Percentiles rank a stretch among this genome's conserved stretches.
phyloP scores from a whole-genome alignment of 2,888 invertebrate genomes.

The Drosophila atripex region DNA sequence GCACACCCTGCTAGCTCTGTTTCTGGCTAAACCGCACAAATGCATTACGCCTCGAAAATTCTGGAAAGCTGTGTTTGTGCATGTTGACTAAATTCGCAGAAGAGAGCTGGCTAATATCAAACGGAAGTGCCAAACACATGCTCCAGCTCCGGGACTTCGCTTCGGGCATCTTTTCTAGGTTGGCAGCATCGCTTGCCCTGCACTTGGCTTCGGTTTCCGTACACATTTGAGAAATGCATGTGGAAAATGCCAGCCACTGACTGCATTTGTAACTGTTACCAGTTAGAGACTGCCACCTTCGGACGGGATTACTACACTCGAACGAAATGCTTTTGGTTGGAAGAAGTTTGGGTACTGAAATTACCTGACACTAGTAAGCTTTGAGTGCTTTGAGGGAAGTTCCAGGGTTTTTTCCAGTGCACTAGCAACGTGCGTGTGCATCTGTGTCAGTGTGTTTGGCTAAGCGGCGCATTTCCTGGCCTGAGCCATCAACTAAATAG shows the following conservation, averaged over 20 bases:
- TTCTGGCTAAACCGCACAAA: conserved; percentile 65
- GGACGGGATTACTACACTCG: conserved; percentile 14
- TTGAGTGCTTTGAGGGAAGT: no score
- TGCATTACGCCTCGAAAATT: conserved; percentile 62
- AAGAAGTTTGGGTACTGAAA: no score
- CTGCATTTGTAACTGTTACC: conserved; percentile 66
- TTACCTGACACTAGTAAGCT: no score
- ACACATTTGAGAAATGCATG: conserved; percentile 78
- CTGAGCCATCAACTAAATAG: conserved; percentile 75
- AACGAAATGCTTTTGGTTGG: neutral
- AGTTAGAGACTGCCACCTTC: conserved; percentile 39
- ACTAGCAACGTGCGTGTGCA: conserved; percentile 22
- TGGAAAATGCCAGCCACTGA: conserved; percentile 67
- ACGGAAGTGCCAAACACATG: conserved; percentile 68
- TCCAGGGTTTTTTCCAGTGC: neutral
- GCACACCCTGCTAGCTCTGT: neutral
- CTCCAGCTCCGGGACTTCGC: conserved; percentile 6
- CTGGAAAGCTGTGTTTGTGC: conserved; percentile 48
- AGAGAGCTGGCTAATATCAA: conserved; percentile 75
- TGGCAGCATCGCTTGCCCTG: conserved; percentile 50
- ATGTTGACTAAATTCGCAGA: conserved; percentile 74
- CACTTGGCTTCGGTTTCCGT: conserved; percentile 75
- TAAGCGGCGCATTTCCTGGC: conserved; percentile 78
- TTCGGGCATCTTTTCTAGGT: conserved; percentile 70
- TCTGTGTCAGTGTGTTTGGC: conserved; percentile 53